These are phyloP conservation scores for Scelioninae gen. 1 DNA, from an alignment of 2,888 invertebrate genomes.

Conservation along the genomic window DNA sequence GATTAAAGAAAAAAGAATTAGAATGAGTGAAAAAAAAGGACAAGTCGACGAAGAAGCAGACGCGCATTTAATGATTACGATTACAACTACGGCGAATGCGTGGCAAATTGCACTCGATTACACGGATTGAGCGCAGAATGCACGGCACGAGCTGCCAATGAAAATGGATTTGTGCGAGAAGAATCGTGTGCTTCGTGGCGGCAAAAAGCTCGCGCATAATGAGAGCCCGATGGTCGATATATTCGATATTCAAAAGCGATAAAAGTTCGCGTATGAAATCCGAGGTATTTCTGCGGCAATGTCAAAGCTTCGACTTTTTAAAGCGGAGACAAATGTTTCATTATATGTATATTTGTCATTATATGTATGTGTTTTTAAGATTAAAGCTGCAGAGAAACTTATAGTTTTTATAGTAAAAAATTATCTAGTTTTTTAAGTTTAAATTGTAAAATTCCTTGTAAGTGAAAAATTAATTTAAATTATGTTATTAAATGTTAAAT, in stretches of 20 bases:
- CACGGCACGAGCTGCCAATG: conserved; percentile 39
- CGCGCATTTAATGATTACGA: conserved; percentile 49
- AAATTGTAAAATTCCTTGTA: too few relatives aligned
- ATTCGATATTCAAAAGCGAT: conserved; percentile 36
- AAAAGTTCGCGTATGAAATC: conserved; percentile 35
- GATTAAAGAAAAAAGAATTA: too few relatives aligned
- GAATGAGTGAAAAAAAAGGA: conserved; percentile 12
- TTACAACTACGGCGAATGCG: conserved; percentile 28
- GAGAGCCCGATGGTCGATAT: conserved; percentile 19
- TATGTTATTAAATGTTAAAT: too few relatives aligned
- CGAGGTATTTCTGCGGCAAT: conserved; percentile 7
- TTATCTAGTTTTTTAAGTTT: too few relatives aligned
- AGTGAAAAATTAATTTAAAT: too few relatives aligned
- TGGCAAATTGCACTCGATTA: conserved; percentile 44
- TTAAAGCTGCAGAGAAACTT: too few relatives aligned
- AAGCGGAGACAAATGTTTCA: not conserved
- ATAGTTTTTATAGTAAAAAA: too few relatives aligned
- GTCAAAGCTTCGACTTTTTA: conserved; percentile 12
- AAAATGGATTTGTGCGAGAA: conserved; percentile 33
- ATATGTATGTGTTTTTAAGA: not conserved
- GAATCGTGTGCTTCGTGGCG: conserved; percentile 11
- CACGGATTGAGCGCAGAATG: conserved; percentile 41
- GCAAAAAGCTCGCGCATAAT: conserved; percentile 30
- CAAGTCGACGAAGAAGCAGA: conserved; percentile 24
- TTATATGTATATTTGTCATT: too few relatives aligned